Base-by-base conservation (phyloP, 2,888 invertebrate species). In the Venusia cambrica region DNA sequence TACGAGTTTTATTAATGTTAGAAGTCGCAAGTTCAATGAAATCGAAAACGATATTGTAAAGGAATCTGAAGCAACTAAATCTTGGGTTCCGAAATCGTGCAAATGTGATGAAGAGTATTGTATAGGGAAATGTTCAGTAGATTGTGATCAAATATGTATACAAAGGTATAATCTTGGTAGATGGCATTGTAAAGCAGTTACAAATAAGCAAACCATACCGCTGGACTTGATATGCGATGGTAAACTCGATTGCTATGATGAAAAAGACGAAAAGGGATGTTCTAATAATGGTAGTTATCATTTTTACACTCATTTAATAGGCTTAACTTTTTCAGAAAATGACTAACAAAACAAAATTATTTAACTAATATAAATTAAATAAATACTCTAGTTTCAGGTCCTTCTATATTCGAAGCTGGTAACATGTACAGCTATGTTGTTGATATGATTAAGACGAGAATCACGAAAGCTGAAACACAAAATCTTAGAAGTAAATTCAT, bases 211-310 rank as follows among this genome's bases (percentile, higher is more conserved):
- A 5, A 56, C 54, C 21, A 53, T 84, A 3, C 27, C 68, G 1
- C 25, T 84, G 5, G 61, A 73, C 45, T 42, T 51, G 1, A 22
- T 84, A 17, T 84, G 85, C 44, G 81, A 85, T 38, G 84, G 85
- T 0, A 83, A 79, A 69, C 40, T 70, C 6, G 85, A 85, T 38
- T 85, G 85, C 45, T 64, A 54, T 29, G 79, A 83, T 48, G 72
- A 77, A 53, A 58, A 64, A 12, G 85, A 85, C 49, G 85, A 85
- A 55, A 48, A 13, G 10, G 57, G 35, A 20, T 85, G 85, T 45
- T 44, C 45, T n/a, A 28, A 29, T 44, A 72, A 78, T 77, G 32
- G 1, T n/a, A 1, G 3, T n/a, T 10, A n/a, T 20, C 7, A 20
- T 11, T 10, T 11, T 20, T 17, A 5, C n/a, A 5, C 1, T 16